Evolutionary conservation across 1,140 invertebrate species (phyloP).

Genomic region (Apis laboriosa): DNA sequence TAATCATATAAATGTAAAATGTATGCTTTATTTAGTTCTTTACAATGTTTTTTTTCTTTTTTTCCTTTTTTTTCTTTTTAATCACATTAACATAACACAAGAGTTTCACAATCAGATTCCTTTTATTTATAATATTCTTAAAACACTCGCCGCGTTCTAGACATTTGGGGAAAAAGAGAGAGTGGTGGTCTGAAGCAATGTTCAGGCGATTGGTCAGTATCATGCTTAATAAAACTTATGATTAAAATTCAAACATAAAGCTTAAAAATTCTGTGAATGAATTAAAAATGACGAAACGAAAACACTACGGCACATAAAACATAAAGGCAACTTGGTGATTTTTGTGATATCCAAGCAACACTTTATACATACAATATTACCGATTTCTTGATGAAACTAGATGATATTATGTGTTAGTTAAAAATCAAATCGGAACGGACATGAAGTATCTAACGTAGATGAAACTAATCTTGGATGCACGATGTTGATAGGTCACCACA

Average conservation of each 20-base stretch:
- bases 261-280: slow-evolving; percentile 7
- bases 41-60: slow-evolving; percentile 78
- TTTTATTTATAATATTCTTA: slow-evolving; percentile 76
- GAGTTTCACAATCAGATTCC: slow-evolving; percentile 79
- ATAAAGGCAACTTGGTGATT: slow-evolving; percentile 70
- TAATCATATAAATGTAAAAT: slow-evolving; percentile 76
- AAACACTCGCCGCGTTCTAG: slow-evolving; percentile 77
- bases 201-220: slow-evolving; percentile 80
- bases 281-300: slow-evolving; percentile 23
- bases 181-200: slow-evolving; percentile 77
- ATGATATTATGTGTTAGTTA: slow-evolving; percentile 27
- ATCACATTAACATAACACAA: slow-evolving; percentile 81
- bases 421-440: slow-evolving; percentile 43
- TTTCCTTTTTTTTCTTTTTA: slow-evolving; percentile 63
- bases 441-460: slow-evolving; percentile 39
- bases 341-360: slow-evolving; percentile 69
- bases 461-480: slow-evolving; percentile 63
- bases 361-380: slow-evolving; percentile 28
- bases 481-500: slow-evolving; percentile 77
- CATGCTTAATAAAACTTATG: slow-evolving; percentile 65
- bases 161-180: slow-evolving; percentile 76
- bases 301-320: slow-evolving; percentile 59
- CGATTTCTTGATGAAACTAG: slow-evolving; percentile 9
- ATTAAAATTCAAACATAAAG: slow-evolving; percentile 37
- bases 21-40: slow-evolving; percentile 81